A percentile compares a stretch with the other conserved stretches of the same genome.
Conservation (phyloP, 2,888 invertebrate genomes). For the Sinopyrophorus schimmeli region DNA sequence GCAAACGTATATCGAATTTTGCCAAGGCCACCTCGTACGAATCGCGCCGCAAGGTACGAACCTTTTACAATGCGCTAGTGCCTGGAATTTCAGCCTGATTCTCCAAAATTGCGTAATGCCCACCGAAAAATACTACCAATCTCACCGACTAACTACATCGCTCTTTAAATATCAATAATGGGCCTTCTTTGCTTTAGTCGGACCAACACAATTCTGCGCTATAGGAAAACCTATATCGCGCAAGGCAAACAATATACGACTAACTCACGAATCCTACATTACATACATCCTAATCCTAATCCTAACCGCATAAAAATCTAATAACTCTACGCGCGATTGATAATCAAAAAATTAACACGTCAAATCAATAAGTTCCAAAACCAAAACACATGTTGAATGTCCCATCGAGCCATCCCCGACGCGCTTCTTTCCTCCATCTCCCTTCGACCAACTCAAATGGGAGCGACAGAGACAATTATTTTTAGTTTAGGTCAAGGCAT, state of each 20-base stretch:
- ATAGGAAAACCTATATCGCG: slow-evolving; percentile 45
- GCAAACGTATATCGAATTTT: slow-evolving; percentile 47
- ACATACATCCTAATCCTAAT: too few species aligned
- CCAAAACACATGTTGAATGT: slow-evolving; percentile 38
- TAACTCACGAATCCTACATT: too few species aligned
- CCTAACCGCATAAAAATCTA: too few species aligned
- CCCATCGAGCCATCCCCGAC: slow-evolving; percentile 8
- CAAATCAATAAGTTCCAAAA: slow-evolving; percentile 38
- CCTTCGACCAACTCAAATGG: neutral
- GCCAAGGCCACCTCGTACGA: slow-evolving; percentile 34
- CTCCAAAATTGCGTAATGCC: slow-evolving; percentile 20
- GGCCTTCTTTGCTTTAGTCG: slow-evolving; percentile 44
- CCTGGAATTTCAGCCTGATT: slow-evolving; percentile 48
- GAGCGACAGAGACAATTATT: too few species aligned
- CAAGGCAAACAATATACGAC: slow-evolving; percentile 35
- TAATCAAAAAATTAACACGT: slow-evolving; percentile 27
- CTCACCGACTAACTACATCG: slow-evolving; percentile 45
- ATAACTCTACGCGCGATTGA: too few species aligned
- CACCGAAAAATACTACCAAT: slow-evolving; percentile 37
- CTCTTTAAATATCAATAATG: slow-evolving; percentile 44
- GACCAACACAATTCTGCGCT: slow-evolving; percentile 49
- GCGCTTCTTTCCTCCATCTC: neutral
- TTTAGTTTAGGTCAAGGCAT: too few species aligned
- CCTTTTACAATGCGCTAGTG: slow-evolving; percentile 49
- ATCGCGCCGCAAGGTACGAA: slow-evolving; percentile 43